These are phyloP conservation scores for Lindbergichthys nudifrons DNA, from an alignment of 2,797 vertebrate species.

Conservation along the genomic window DNA sequence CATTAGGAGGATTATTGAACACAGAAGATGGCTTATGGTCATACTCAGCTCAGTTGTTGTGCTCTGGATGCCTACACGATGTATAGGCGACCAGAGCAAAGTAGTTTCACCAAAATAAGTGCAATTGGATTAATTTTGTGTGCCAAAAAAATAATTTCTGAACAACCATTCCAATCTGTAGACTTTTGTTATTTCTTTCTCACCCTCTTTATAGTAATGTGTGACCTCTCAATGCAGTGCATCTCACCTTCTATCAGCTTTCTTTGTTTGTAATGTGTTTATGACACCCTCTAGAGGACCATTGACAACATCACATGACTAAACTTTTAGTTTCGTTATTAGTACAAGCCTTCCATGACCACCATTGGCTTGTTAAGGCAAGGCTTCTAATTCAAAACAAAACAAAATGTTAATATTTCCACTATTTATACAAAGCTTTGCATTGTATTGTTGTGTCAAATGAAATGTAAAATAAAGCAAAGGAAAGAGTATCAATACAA, in stretches of 20 bases:
- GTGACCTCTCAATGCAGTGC: neutral
- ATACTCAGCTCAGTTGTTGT: slow-evolving; percentile 2
- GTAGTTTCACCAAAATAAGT: neutral
- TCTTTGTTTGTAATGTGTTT: slow-evolving; percentile 35
- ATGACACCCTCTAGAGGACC: slow-evolving; percentile 70
- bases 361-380: no score
- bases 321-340: rapidly evolving
- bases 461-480: no score
- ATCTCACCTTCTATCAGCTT: neutral
- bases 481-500: no score
- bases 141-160: neutral
- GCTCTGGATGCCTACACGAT: neutral
- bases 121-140: neutral
- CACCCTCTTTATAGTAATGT: neutral
- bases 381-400: neutral
- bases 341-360: neutral
- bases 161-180: neutral
- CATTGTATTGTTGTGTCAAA: neutral
- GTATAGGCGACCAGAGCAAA: neutral
- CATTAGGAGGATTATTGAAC: slow-evolving; percentile 5
- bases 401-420: neutral
- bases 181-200: neutral
- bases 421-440: neutral
- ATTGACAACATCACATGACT: slow-evolving; percentile 38
- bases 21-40: neutral